Conservation (phyloP, 2,797 vertebrate species). For the Alosa sapidissima region DNA sequence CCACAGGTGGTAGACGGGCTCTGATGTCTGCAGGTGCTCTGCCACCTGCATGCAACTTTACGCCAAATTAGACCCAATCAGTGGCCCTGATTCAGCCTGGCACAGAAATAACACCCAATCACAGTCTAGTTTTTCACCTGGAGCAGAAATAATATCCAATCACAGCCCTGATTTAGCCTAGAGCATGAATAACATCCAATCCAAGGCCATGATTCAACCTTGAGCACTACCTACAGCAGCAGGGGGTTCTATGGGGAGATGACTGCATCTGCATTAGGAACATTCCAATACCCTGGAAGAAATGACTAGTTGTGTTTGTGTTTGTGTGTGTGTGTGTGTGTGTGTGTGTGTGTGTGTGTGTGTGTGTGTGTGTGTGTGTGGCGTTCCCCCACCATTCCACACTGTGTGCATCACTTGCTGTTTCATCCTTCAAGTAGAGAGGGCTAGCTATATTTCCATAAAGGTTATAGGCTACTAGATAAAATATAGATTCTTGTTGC, state of each 20-base stretch:
- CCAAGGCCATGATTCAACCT: not conserved
- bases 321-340: conserved; percentile 11
- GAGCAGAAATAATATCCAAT: not conserved
- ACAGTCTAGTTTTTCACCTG: not conserved
- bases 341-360: conserved; percentile 18
- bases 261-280: no score
- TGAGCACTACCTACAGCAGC: not conserved
- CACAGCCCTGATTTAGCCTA: not conserved
- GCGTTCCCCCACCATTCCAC: no score
- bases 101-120: not conserved
- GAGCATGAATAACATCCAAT: not conserved
- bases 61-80: conserved; percentile 9
- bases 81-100: not conserved
- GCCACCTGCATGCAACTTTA: conserved; percentile 12
- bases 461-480: no score
- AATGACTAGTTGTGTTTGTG: conserved; percentile 18
- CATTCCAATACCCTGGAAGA: no score
- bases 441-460: no score
- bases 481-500: no score
- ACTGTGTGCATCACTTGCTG: no score
- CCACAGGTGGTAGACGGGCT: not conserved
- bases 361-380: no score
- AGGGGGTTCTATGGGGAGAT: not conserved
- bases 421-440: no score
- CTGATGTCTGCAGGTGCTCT: not conserved